A percentile compares a stretch with the other conserved stretches of the same genome.
Evolutionary conservation across 2,888 invertebrate genomes (phyloP).

Genomic region (Quadriops clusia): DNA sequence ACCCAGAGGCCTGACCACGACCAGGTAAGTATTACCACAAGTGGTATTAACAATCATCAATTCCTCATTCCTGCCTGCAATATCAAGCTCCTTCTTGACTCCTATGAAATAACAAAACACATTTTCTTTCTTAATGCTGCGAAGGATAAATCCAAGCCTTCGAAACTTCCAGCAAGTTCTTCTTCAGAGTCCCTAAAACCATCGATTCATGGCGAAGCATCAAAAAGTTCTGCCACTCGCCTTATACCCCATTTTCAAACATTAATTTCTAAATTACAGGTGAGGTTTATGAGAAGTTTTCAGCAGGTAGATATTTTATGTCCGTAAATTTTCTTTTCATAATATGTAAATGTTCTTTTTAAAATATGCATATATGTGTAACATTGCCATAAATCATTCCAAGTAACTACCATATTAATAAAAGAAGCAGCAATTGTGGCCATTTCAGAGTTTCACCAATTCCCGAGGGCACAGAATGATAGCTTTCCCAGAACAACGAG

Average conservation of each 20-base stretch:
- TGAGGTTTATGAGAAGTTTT: constrained; percentile 37
- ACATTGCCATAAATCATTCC: constrained; percentile 7
- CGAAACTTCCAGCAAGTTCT: constrained; percentile 29
- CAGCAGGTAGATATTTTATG: background rate
- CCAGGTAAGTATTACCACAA: constrained; percentile 10
- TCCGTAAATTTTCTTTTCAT: constrained; percentile 1
- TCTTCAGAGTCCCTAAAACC: constrained; percentile 30
- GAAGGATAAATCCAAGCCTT: constrained; percentile 32
- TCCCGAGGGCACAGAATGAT: constrained; percentile 59
- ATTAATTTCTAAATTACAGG: constrained; percentile 59
- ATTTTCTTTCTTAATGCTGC: constrained; percentile 21
- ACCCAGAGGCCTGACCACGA: constrained; percentile 22
- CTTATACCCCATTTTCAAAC: constrained; percentile 57
- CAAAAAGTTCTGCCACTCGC: constrained; percentile 42
- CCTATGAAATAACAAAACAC: too few species aligned
- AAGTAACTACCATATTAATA: constrained; percentile 23
- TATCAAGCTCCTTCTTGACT: too few species aligned
- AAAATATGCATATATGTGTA: too few species aligned
- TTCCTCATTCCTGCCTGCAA: background rate
- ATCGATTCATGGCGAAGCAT: constrained; percentile 32
- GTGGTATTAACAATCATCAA: background rate
- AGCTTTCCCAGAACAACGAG: constrained; percentile 29
- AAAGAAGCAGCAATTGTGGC: constrained; percentile 67
- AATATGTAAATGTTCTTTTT: too few species aligned
- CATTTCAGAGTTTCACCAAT: constrained; percentile 63